Base-by-base conservation (phyloP, 1,140 invertebrate species). In the Eubasilissa regina region DNA sequence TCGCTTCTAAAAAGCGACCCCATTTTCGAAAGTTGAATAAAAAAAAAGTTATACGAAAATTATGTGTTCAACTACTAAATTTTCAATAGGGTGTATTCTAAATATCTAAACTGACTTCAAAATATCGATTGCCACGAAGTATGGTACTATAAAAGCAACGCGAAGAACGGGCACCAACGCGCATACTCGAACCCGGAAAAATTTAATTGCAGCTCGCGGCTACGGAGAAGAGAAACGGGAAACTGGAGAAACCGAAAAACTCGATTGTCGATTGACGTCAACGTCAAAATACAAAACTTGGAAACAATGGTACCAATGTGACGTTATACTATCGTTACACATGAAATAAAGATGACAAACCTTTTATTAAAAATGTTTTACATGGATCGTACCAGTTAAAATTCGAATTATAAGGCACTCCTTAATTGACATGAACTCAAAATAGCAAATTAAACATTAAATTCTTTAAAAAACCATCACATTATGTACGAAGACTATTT, bases 1-100 rank as follows among this genome's bases (percentile, higher is more conserved):
- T 97, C 96, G 90, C 96, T 97, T 78, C 96, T 92, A 89, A 97
- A 97, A 85, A 95, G 89, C 80, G 93, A 94, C 85, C 93, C 94
- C 94, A 95, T 95, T 48, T 55, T 81, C 44, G 70, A 25, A 15
- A 12, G 25, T 75, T 58, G 17, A 19, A 44, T 44, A 43, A 60
- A 58, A 47, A 21, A 73, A 48, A 43, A 12, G n/a, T 58, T 75
- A 51, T 17, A 35, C 47, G n/a, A 19, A 51, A 25, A 62, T 58
- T 8, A 15, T 45, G 58, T 47, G 53, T 12, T 11, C 53, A 53
- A 8, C 73, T 58, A 21, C 45, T 6, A 68, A 15, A 45, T 62
- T 3, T 12, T 10, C 11, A 7, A 62, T 25, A 12, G 3, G 17
- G 7, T 7, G 11, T 62, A n/a, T 19, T 62, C 12, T 25, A 68